A percentile compares a stretch with the other conserved stretches of the same genome.
These are phyloP conservation scores for Drosophila paucipuncta DNA, from an alignment of 2,888 invertebrate genomes.

Conservation along the genomic window DNA sequence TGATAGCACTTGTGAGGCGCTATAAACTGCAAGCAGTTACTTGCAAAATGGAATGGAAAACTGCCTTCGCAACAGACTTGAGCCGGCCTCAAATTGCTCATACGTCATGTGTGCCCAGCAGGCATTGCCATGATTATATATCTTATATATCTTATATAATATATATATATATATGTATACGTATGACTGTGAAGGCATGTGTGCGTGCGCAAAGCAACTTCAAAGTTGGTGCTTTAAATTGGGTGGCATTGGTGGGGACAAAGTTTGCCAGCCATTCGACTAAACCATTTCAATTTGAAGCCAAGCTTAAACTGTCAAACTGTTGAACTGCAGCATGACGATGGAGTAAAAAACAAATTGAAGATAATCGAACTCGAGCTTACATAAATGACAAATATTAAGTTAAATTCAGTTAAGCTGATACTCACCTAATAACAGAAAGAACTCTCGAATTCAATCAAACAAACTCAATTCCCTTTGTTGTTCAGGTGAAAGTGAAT, in stretches of 20 bases:
- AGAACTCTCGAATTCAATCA: neutral
- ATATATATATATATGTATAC: neutral
- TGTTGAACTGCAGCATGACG: conserved; percentile 30
- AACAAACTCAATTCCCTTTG: neutral
- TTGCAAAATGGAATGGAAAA: conserved; percentile 52
- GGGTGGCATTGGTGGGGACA: conserved; percentile 40
- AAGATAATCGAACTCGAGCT: conserved; percentile 1
- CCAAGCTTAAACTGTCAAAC: conserved; percentile 59
- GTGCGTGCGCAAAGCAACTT: conserved; percentile 26
- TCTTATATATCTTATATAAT: neutral
- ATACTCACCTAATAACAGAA: neutral
- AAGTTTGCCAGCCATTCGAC: conserved; percentile 39
- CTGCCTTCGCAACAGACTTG: conserved; percentile 43
- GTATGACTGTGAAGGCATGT: neutral
- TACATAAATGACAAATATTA: conserved; percentile 5
- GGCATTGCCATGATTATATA: conserved; percentile 26
- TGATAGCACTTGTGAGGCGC: conserved; percentile 80
- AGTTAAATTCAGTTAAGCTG: conserved; percentile 14
- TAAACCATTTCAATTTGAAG: conserved; percentile 54
- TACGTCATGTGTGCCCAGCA: conserved; percentile 61
- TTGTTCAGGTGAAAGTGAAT: neutral
- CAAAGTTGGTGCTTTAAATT: conserved; percentile 55
- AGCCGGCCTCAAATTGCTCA: conserved; percentile 54
- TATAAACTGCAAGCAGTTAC: conserved; percentile 80
- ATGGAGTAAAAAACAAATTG: neutral